A percentile compares a stretch with the other conserved stretches of the same genome.
Evolutionary conservation across 2,797 vertebrate genomes (phyloP).

Genomic region (Helostoma temminkii): DNA sequence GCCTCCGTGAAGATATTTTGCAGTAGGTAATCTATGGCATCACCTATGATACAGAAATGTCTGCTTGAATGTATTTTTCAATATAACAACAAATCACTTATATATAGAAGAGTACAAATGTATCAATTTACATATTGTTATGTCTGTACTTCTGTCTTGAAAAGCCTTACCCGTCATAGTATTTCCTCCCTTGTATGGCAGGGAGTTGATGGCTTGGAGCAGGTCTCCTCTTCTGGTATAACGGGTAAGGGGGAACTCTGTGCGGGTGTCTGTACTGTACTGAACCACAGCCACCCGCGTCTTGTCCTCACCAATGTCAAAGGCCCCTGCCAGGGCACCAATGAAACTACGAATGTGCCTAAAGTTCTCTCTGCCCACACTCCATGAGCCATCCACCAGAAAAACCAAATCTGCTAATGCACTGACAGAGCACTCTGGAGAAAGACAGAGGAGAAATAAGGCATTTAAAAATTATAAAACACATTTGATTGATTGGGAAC

Average conservation of each 20-base stretch:
- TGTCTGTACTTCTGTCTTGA: background rate
- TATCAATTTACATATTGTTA: background rate
- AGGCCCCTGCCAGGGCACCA: conserved; percentile 91
- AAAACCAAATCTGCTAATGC: conserved; percentile 95
- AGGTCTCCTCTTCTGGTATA: conserved; percentile 90
- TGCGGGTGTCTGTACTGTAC: conserved; percentile 97
- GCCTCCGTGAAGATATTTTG: conserved; percentile 92
- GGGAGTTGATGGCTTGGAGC: conserved; percentile 91
- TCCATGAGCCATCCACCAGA: conserved; percentile 98
- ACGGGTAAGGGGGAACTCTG: conserved; percentile 94
- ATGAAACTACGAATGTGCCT: conserved; percentile 96
- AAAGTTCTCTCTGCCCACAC: conserved; percentile 97
- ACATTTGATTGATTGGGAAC: conserved; percentile 11
- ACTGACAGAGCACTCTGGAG: conserved; percentile 93
- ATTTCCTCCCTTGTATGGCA: conserved; percentile 99
- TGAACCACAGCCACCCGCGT: conserved; percentile 96
- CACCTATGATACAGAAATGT: conserved; percentile 84
- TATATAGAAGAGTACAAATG: background rate
- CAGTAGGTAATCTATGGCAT: conserved; percentile 94
- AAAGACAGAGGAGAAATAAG: conserved; percentile 26
- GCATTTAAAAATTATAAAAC: background rate
- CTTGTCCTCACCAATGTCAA: conserved; percentile 95
- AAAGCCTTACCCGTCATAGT: conserved; percentile 94
- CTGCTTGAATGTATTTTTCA: too few species aligned
- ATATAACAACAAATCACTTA: too few species aligned